phyloP scores from a whole-genome alignment of 1,140 invertebrate species.

The Tenebrio molitor region DNA sequence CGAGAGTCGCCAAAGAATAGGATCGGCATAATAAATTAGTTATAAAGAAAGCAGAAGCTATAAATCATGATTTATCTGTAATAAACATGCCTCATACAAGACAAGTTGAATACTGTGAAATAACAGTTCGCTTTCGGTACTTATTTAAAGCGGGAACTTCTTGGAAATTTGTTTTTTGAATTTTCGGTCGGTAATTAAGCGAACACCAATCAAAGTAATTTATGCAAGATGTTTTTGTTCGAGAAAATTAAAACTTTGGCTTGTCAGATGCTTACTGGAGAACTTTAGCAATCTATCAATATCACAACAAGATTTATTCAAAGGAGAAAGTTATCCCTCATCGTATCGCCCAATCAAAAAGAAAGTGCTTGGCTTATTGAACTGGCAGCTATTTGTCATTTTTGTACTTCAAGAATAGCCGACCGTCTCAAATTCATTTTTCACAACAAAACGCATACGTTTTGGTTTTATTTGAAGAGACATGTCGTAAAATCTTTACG shows the following conservation, averaged over 20 bases:
- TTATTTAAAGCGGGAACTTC: neutral
- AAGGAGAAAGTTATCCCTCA: slow-evolving; percentile 7
- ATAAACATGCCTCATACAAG: neutral
- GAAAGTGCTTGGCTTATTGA: neutral
- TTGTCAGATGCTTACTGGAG: neutral
- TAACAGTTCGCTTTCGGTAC: neutral
- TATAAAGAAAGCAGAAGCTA: neutral
- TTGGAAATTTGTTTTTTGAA: too few relatives aligned
- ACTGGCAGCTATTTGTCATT: slow-evolving; percentile 22
- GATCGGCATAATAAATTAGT: slow-evolving; percentile 10
- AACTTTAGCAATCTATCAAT: slow-evolving; percentile 34
- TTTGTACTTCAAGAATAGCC: neutral
- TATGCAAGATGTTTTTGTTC: neutral
- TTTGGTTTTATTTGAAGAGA: too few relatives aligned
- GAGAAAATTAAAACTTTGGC: neutral
- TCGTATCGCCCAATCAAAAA: slow-evolving; percentile 1
- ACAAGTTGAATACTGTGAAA: neutral
- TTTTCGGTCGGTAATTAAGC: neutral
- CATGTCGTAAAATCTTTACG: neutral
- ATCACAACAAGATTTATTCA: slow-evolving; percentile 24
- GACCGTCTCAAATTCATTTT: too few relatives aligned
- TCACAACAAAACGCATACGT: too few relatives aligned
- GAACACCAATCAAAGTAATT: neutral
- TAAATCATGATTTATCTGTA: slow-evolving; percentile 3
- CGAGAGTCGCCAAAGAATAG: neutral